Evolutionary conservation across 2,888 invertebrate genomes (phyloP), one percentile per base, ranked within the genome.

Genomic region (Dilophus febrilis): DNA sequence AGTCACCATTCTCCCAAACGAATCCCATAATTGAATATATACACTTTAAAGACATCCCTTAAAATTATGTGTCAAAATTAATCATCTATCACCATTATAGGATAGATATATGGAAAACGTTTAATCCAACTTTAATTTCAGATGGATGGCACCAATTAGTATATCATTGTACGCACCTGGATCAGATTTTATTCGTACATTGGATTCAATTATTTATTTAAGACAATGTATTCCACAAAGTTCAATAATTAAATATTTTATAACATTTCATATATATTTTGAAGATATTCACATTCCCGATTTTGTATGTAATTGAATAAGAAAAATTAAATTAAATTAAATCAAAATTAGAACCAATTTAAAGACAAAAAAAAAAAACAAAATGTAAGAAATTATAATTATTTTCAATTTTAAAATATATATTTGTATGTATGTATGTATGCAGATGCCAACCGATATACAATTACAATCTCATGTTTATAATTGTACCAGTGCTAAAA

Each of bases 201-300:
- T 75, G 35, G 61, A 68, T 44, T 64, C 71, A 29, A 72, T 77
- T 46, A 65, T 66, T 44, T 74, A 70, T 53, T 62, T 70, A 30
- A 61, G 73, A 17, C 64, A 64, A 48, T 77, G 77, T 53, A 51
- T 61, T 35, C 58, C 57, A 0, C 56, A 60, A 30, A 59, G 61
- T 44, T 57, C 64, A 1, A 55, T 71, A 27, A 63, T 78, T 39
- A 57, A 64, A 1, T 64, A 71, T 44, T 66, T 66, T 45, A 73
- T 74, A 35, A 72, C 72, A 32, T 77, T 77, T 54, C 77, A 78
- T 50, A 51, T 78, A 27, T 72, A 71, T 52, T 76, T 75, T 55
- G 67, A 69, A 40, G 62, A 61, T 42, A 58, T 66, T 22, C 70
- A 74, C 51, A 63, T 72, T 52, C 74, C 75, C 6, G 58, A 58